A percentile compares a stretch with the other conserved stretches of the same genome.
phyloP scores from a whole-genome alignment of 2,888 invertebrate species.

The Drymonia ruficornis region DNA sequence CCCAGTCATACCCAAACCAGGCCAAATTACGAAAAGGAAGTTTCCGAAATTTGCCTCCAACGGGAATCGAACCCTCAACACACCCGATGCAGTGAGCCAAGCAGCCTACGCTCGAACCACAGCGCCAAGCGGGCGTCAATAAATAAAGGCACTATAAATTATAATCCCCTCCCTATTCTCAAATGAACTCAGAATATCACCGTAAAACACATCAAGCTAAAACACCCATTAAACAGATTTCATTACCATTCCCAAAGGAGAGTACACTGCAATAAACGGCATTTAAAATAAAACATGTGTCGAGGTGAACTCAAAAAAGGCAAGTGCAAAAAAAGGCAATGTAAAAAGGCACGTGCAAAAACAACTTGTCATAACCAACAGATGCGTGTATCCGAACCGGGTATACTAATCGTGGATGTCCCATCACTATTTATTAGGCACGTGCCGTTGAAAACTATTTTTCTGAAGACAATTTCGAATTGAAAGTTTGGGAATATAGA shows the following conservation, averaged over 20 bases:
- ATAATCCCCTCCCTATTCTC: no score
- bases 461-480: not conserved
- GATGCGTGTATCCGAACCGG: conserved; percentile 12
- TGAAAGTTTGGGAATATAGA: no score
- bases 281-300: not conserved
- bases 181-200: no score
- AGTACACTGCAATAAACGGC: not conserved
- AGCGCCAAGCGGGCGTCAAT: no score
- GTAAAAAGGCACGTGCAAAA: conserved; percentile 22
- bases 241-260: not conserved
- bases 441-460: not conserved
- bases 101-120: no score
- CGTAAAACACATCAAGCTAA: not conserved
- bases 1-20: no score
- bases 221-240: not conserved
- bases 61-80: no score
- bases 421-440: not conserved
- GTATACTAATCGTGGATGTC: not conserved
- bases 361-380: conserved; percentile 38
- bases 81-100: no score
- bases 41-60: no score
- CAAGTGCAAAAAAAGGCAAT: conserved; percentile 24
- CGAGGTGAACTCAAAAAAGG: conserved; percentile 27
- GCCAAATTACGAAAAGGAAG: no score
- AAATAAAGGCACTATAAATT: no score